Conservation (phyloP, 2,888 invertebrate genomes). For the Diarsia rubi region DNA sequence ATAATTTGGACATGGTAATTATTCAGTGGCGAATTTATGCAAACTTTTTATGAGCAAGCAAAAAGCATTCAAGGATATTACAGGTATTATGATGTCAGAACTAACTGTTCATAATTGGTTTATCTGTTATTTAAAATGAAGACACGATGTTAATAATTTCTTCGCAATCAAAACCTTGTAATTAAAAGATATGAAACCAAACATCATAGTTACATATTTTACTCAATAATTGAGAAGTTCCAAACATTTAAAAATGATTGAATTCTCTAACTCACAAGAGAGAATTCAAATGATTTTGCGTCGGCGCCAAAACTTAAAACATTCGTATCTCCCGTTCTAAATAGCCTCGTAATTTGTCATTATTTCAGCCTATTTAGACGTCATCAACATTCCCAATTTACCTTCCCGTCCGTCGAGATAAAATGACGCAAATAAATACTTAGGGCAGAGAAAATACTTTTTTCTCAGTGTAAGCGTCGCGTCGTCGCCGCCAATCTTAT, state of each 20-base stretch:
- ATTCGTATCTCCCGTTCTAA: constrained; percentile 7
- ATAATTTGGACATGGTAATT: constrained; percentile 30
- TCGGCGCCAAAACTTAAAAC: constrained; percentile 21
- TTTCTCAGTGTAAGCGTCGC: constrained; percentile 47
- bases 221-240: neutral
- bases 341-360: constrained; percentile 11
- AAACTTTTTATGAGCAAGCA: constrained; percentile 14
- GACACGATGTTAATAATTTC: constrained; percentile 1
- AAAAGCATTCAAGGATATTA: constrained; percentile 36
- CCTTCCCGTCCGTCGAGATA: constrained; percentile 11
- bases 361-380: constrained; percentile 25
- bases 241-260: neutral
- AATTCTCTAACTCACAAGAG: neutral
- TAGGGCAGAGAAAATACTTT: constrained; percentile 47
- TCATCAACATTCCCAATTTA: constrained; percentile 23
- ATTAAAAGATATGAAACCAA: neutral
- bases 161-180: neutral
- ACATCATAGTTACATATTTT: neutral
- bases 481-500: constrained; percentile 60
- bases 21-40: constrained; percentile 22
- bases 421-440: constrained; percentile 51
- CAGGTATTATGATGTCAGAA: constrained; percentile 11
- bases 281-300: constrained; percentile 4
- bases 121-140: constrained; percentile 15
- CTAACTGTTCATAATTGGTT: constrained; percentile 39